Evolutionary conservation across 2,113 vertebrate species (phyloP).

Genomic region (Platichthys stellatus): DNA sequence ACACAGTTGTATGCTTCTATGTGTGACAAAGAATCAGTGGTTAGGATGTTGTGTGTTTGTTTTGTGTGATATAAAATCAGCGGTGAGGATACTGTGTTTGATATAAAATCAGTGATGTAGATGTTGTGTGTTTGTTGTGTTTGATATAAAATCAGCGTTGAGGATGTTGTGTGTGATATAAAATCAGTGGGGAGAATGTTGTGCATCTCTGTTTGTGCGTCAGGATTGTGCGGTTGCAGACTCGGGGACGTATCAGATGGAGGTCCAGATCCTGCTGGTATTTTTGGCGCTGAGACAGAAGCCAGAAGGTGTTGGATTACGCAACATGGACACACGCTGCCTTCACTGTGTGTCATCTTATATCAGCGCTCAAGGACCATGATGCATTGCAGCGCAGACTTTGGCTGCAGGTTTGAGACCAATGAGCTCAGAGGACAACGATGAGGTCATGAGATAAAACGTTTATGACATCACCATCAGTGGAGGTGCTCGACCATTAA

Average conservation of each 20-base stretch:
- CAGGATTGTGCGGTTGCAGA: slow-evolving; percentile 1
- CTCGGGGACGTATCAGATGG: slow-evolving; percentile 43
- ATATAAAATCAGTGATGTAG: no score
- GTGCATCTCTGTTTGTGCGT: not conserved
- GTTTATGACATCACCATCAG: no score
- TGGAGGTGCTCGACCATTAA: no score
- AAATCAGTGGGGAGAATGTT: not conserved
- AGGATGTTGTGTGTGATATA: no score
- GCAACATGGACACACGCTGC: slow-evolving; percentile 43
- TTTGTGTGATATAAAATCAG: no score
- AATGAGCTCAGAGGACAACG: not conserved
- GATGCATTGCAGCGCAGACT: slow-evolving; percentile 5
- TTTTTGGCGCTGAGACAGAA: slow-evolving; percentile 56
- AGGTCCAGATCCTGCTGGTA: slow-evolving; percentile 58
- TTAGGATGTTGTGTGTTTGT: no score
- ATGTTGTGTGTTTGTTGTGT: no score
- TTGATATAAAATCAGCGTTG: no score
- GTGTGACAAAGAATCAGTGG: no score
- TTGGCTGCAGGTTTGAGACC: not conserved
- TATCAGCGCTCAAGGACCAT: slow-evolving; percentile 16
- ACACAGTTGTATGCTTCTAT: no score
- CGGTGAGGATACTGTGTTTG: no score
- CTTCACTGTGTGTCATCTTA: slow-evolving; percentile 38
- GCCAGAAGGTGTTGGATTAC: slow-evolving; percentile 68
- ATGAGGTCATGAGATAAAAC: not conserved